Evolutionary conservation across 2,888 invertebrate genomes (phyloP), one percentile per base, ranked within the genome.

Genomic region (Tipula confusa): DNA sequence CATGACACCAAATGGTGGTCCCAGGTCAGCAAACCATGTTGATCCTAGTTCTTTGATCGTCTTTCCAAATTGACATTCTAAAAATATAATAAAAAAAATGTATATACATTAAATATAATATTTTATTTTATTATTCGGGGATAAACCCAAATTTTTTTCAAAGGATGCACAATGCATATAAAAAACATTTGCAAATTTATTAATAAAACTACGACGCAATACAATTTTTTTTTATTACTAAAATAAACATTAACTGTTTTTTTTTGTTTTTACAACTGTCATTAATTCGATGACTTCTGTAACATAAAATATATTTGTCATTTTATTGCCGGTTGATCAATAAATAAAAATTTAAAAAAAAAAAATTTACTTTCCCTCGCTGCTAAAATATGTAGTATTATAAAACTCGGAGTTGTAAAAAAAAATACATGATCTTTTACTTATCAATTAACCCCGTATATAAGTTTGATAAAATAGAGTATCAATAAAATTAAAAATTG

Each of bases 11-110:
- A 97, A 97, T 18, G 98, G 97, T 83, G 96, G 95, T 84, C 97
- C 97, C 86, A 98, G 91, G 89, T 97, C 96, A 83, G 98, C 97
- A 88, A 94, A 96, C 97, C 98, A 98, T 86, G 94, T 94, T 83
- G 97, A 95, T 83, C 96, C 97, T 86, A 98, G 91, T 90, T 97
- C 96, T 87, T 95, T 94, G 83, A 95, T 92, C 89, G 95, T 93
- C 88, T 96, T 96, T 85, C 97, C 98, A 88, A 98, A 96, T 87
- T 95, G 94, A 88, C 98, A 98, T 92, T 98, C 98, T 96, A 93
- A 83, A 95, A 95, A 90, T 91, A 43, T 43, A 43, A 15, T 15
- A 5, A 43, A 15, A 15, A 43, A 43, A 43, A 36, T 36, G 7
- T 1, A 24, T 0, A 24, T 11, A 36, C 36, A 36, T 7, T 31